Conservation (phyloP, 2,113 vertebrate species). For the Alligator mississippiensis region DNA sequence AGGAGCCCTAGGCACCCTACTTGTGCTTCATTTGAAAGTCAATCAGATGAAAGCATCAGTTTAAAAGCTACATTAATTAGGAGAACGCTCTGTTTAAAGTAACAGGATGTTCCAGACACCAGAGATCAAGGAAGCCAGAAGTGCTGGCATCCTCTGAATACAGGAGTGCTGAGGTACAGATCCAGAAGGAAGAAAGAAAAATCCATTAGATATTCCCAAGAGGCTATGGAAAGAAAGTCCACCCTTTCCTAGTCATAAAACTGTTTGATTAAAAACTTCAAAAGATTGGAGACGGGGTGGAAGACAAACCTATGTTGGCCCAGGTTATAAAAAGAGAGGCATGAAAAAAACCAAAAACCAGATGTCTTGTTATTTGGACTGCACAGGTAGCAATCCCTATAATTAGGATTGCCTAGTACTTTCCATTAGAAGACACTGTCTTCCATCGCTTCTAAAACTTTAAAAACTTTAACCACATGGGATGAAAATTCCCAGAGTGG, state of each 20-base stretch:
- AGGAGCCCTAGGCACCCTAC: not conserved
- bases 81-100: slow-evolving; percentile 9
- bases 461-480: not conserved
- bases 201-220: not conserved
- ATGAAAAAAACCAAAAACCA: not conserved
- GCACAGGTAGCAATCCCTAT: not conserved
- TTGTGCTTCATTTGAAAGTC: not conserved
- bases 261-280: not conserved
- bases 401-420: not conserved
- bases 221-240: not conserved
- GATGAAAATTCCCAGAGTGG: not conserved
- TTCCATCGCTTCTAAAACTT: not conserved
- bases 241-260: not conserved
- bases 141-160: not conserved
- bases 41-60: not conserved
- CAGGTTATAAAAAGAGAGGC: not conserved
- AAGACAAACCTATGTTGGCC: not conserved
- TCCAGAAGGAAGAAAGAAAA: not conserved
- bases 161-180: not conserved
- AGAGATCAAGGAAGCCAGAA: slow-evolving; percentile 6
- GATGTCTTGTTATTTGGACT: not conserved
- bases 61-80: slow-evolving; percentile 24
- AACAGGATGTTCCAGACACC: not conserved
- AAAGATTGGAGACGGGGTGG: not conserved
- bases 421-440: not conserved